Percentiles rank a stretch among this genome's conserved stretches.
phyloP scores from a whole-genome alignment of 2,888 invertebrate genomes.

The Himalopsyche tibetana region DNA sequence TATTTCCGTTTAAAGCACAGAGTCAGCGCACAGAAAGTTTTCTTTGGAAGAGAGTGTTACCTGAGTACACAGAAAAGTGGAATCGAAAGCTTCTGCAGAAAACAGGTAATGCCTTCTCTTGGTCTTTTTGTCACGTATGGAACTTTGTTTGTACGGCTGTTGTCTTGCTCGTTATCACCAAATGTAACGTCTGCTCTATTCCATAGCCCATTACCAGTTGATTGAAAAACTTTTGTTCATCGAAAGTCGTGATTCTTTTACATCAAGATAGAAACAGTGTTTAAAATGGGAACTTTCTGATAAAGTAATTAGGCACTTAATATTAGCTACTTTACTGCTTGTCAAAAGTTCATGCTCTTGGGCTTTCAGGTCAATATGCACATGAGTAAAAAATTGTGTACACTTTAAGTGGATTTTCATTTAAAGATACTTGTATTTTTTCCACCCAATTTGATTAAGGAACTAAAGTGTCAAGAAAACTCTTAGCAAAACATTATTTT shows the following conservation, averaged over 20 bases:
- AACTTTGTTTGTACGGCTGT: slow-evolving; percentile 49
- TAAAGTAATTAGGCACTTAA: background rate
- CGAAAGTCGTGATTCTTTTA: slow-evolving; percentile 15
- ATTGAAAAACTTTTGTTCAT: slow-evolving; percentile 52
- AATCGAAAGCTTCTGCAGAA: slow-evolving; percentile 6
- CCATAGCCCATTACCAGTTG: slow-evolving; percentile 49
- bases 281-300: background rate
- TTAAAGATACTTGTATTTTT: too few species aligned
- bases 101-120: slow-evolving; percentile 44
- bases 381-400: too few species aligned
- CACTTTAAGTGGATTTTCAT: too few species aligned
- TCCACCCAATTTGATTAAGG: too few species aligned
- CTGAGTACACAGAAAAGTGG: slow-evolving; percentile 6
- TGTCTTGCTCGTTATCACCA: slow-evolving; percentile 53
- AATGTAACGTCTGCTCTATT: slow-evolving; percentile 42
- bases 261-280: background rate
- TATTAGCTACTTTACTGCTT: too few species aligned
- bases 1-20: slow-evolving; percentile 2
- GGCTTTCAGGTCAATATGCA: too few species aligned
- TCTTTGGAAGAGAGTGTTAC: slow-evolving; percentile 7
- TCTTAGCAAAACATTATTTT: too few species aligned
- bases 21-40: background rate
- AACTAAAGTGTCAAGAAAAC: too few species aligned
- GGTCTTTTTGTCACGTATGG: slow-evolving; percentile 53
- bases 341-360: too few species aligned